phyloP scores from a whole-genome alignment of 2,888 invertebrate species.

The Rhogogaster chlorosoma region DNA sequence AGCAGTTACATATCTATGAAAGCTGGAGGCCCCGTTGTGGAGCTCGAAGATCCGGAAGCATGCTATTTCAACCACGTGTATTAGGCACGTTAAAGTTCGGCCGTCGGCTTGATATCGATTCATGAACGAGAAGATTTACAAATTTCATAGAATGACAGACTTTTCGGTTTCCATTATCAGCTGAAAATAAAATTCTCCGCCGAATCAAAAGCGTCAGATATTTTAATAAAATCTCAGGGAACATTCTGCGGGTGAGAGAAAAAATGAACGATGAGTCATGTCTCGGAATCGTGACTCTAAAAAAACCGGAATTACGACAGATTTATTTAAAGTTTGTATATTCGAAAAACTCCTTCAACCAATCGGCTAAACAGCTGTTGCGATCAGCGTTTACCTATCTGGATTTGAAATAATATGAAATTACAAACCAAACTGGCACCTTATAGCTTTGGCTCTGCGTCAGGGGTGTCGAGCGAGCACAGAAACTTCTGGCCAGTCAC shows the following conservation, averaged over 20 bases:
- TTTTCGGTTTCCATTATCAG: neutral
- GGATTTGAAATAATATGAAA: neutral
- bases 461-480: neutral
- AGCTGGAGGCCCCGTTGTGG: neutral
- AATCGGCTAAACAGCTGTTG: neutral
- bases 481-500: conserved; percentile 4
- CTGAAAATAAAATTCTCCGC: neutral
- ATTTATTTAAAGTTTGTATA: neutral
- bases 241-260: neutral
- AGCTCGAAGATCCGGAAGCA: neutral
- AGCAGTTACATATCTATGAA: neutral
- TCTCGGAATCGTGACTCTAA: neutral
- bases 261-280: neutral
- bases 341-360: neutral
- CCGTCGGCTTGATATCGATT: neutral
- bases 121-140: neutral
- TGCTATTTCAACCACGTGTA: neutral
- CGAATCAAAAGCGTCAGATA: neutral
- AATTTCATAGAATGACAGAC: neutral
- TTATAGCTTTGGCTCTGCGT: neutral
- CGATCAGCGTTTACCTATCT: neutral
- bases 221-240: neutral
- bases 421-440: neutral
- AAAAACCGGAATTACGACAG: neutral
- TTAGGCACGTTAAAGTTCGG: too few relatives aligned